These are phyloP conservation scores for Halisarca cf. caerulea DNA, from an alignment of 37 sponge, comb jelly and placozoan genomes.

Conservation along the genomic window DNA sequence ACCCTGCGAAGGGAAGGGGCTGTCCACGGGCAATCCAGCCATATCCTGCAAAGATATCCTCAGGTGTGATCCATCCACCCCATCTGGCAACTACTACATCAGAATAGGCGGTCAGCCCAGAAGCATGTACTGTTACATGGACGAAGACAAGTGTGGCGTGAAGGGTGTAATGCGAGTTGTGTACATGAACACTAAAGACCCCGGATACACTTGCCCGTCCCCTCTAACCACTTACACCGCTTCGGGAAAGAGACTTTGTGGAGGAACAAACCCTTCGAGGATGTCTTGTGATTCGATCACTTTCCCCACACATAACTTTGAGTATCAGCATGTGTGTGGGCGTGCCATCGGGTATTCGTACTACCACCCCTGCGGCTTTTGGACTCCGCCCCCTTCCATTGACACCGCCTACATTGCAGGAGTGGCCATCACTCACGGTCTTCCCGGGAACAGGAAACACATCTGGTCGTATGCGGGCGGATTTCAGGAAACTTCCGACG, in stretches of 20 bases:
- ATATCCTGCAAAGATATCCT: background rate
- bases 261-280: no score
- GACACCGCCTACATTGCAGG: background rate
- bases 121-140: conserved; percentile 2
- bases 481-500: background rate
- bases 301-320: background rate
- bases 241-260: no score
- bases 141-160: background rate
- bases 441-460: background rate
- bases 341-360: conserved; percentile 8
- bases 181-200: background rate
- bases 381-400: background rate
- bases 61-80: background rate
- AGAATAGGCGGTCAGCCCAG: background rate
- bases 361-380: background rate
- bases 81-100: background rate
- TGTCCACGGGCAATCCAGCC: background rate
- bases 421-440: background rate
- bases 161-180: background rate
- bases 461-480: conserved; percentile 26
- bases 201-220: no score
- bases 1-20: no score
- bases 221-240: no score
- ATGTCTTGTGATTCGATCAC: conserved; percentile 3
- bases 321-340: conserved; percentile 2